These are phyloP conservation scores for Taurulus bubalis DNA, from an alignment of 2,113 vertebrate species.

Conservation along the genomic window DNA sequence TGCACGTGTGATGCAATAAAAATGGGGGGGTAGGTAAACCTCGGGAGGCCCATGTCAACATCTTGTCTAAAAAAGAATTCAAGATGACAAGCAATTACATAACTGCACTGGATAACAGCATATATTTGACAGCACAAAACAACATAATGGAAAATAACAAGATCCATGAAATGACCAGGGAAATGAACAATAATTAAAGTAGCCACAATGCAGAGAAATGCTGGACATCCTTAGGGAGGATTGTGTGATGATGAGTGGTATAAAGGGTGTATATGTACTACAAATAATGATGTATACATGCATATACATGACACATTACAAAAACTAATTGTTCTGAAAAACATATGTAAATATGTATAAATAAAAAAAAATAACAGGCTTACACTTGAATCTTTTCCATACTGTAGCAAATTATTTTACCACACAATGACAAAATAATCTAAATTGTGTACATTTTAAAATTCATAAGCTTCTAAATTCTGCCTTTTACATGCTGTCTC, in stretches of 20 bases:
- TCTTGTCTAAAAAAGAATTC: constrained; percentile 21
- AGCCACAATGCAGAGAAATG: constrained; percentile 16
- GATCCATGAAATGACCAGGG: constrained; percentile 29
- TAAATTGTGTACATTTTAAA: not conserved
- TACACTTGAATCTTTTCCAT: not conserved
- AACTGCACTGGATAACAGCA: constrained; percentile 25
- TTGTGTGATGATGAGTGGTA: not conserved
- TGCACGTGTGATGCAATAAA: not conserved
- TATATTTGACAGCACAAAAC: constrained; percentile 51
- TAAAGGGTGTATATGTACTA: not conserved
- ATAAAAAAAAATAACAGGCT: not conserved
- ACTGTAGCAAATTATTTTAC: not conserved
- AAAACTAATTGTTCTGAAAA: not conserved
- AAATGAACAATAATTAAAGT: constrained; percentile 43
- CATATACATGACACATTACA: not conserved
- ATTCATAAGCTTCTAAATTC: not conserved
- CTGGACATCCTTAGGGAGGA: constrained; percentile 12
- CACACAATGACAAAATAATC: not conserved
- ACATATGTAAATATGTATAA: not conserved
- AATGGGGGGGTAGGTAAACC: not conserved
- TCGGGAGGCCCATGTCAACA: constrained; percentile 3
- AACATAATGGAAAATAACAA: constrained; percentile 32
- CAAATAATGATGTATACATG: not conserved
- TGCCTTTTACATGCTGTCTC: not conserved
- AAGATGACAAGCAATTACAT: constrained; percentile 44